These are phyloP conservation scores for Tragelaphus buxtoni DNA, from an alignment of 2,113 vertebrate species.

Conservation along the genomic window DNA sequence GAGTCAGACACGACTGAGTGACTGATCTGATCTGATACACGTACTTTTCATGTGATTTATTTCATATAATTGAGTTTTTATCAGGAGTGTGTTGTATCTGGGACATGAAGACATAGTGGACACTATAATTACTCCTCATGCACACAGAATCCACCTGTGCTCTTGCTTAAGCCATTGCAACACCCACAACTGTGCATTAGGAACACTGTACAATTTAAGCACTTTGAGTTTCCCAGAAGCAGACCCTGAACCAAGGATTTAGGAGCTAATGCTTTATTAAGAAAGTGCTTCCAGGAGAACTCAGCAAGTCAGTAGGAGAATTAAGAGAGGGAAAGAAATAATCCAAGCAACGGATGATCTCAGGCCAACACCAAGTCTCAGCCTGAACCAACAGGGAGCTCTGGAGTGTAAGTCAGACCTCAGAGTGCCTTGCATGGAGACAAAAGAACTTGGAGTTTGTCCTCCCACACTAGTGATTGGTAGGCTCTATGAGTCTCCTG, in stretches of 20 bases:
- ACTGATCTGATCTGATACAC: too few species aligned
- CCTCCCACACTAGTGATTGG: neutral
- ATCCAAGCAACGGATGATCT: neutral
- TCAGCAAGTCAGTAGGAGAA: neutral
- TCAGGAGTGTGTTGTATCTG: neutral
- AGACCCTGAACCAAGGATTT: neutral
- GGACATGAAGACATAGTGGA: neutral
- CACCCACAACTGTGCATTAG: neutral
- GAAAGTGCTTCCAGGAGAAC: neutral
- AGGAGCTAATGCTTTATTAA: neutral
- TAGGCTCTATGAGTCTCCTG: neutral
- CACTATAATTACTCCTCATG: neutral
- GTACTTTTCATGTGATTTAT: neutral
- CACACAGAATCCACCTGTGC: neutral
- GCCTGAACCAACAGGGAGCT: neutral
- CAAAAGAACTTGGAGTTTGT: neutral
- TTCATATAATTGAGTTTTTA: neutral
- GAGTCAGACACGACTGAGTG: too few species aligned
- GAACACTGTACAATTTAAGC: neutral
- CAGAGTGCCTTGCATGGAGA: neutral
- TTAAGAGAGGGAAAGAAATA: neutral
- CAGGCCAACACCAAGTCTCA: neutral
- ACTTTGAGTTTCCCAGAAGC: neutral
- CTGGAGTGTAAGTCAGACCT: neutral
- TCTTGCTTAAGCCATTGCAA: neutral